These are phyloP conservation scores for Yponomeuta cagnagella DNA, from an alignment of 2,888 invertebrate genomes.

Conservation along the genomic window DNA sequence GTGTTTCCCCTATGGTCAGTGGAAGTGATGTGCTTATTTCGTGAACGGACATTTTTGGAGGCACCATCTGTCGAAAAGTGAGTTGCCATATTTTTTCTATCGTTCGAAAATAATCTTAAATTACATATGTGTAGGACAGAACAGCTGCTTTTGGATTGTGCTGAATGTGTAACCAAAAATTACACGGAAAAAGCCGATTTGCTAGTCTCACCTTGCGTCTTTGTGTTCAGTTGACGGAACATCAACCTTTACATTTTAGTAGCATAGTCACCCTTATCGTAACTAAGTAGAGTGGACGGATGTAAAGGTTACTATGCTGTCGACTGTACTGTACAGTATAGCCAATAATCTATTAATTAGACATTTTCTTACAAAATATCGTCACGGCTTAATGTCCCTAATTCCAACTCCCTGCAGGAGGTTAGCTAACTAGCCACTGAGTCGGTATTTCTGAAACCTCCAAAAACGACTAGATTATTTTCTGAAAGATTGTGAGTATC, in stretches of 20 bases:
- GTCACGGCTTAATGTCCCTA: no score
- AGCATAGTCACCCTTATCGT: no score
- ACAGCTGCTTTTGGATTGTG: not conserved
- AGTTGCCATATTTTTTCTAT: constrained; percentile 27
- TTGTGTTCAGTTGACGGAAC: no score
- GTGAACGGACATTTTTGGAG: constrained; percentile 48
- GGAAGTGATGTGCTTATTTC: constrained; percentile 56
- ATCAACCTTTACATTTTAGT: no score
- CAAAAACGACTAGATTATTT: no score
- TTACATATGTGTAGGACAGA: not conserved
- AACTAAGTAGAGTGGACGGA: no score
- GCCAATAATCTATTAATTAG: no score
- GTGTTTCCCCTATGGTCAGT: constrained; percentile 39
- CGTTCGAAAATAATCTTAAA: not conserved
- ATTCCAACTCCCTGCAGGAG: not conserved
- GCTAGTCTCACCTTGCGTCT: no score
- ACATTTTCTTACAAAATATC: not conserved
- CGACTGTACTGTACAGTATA: no score
- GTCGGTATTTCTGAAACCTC: not conserved
- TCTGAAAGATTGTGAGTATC: no score
- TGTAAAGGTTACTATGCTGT: no score
- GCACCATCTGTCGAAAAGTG: constrained; percentile 74
- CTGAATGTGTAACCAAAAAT: not conserved
- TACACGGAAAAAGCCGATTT: no score
- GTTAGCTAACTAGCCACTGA: not conserved